These are phyloP conservation scores for Nasonovia ribisnigri DNA, from an alignment of 2,888 invertebrate genomes.

Conservation along the genomic window DNA sequence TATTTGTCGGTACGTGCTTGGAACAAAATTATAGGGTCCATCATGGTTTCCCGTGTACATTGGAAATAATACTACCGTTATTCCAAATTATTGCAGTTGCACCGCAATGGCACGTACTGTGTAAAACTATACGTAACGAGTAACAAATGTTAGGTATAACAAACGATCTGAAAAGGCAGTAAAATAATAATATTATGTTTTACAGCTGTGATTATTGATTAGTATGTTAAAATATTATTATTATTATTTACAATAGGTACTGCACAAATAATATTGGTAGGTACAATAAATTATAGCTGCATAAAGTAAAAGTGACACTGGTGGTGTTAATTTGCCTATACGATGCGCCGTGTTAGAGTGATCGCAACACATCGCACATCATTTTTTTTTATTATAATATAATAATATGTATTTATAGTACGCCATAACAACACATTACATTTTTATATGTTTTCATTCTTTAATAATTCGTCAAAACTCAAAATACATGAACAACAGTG, in stretches of 20 bases:
- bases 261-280: neutral
- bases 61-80: neutral
- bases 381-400: no score
- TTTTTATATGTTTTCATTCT: no score
- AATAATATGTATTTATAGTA: no score
- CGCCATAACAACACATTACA: no score
- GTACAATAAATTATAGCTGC: no score
- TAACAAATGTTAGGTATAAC: neutral
- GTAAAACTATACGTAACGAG: neutral
- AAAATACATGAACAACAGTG: no score
- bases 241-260: neutral
- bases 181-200: neutral
- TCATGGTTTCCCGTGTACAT: neutral
- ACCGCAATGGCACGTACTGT: neutral
- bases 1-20: neutral
- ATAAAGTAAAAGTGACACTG: neutral
- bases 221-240: neutral
- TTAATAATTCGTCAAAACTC: no score
- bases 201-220: neutral
- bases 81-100: neutral
- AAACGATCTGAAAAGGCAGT: neutral
- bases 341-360: neutral
- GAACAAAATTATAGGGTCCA: neutral
- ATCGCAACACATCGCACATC: neutral
- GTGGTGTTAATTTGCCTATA: constrained; percentile 1